Conservation (phyloP, 2,797 vertebrate genomes). For the Tangara arthus region DNA sequence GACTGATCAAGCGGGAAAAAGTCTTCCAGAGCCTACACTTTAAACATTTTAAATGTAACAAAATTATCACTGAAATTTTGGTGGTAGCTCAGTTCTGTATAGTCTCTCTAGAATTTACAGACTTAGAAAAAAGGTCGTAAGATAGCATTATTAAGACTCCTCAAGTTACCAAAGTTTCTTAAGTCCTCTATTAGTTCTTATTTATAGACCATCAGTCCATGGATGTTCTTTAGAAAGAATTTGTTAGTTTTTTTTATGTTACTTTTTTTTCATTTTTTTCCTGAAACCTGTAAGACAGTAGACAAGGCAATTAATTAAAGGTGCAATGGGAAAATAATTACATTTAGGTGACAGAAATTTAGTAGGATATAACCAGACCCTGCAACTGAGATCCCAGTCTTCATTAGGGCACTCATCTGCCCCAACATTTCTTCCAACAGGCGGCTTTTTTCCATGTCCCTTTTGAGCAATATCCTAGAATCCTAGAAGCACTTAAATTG, state of each 20-base stretch:
- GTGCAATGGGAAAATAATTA: background rate
- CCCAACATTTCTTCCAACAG: background rate
- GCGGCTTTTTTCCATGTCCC: background rate
- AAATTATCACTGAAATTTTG: background rate
- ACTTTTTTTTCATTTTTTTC: background rate
- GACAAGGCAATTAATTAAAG: background rate
- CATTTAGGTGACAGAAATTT: background rate
- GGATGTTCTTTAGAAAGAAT: background rate
- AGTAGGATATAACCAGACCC: background rate
- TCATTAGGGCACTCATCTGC: background rate
- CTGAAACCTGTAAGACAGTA: background rate
- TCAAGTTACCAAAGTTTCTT: background rate
- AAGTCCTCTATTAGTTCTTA: background rate
- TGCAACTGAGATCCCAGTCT: background rate
- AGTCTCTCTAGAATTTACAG: background rate
- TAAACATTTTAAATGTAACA: background rate
- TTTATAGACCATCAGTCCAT: background rate
- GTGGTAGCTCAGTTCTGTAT: accelerated
- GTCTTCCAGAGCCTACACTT: background rate
- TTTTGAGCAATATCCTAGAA: background rate
- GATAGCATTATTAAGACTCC: background rate
- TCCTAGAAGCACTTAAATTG: background rate
- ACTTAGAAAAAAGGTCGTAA: background rate
- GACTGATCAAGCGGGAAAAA: background rate
- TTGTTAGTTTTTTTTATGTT: background rate